A percentile compares a stretch with the other conserved stretches of the same genome.
These are phyloP conservation scores for Hyperoodon ampullatus DNA, from an alignment of 2,113 vertebrate genomes.

Conservation along the genomic window DNA sequence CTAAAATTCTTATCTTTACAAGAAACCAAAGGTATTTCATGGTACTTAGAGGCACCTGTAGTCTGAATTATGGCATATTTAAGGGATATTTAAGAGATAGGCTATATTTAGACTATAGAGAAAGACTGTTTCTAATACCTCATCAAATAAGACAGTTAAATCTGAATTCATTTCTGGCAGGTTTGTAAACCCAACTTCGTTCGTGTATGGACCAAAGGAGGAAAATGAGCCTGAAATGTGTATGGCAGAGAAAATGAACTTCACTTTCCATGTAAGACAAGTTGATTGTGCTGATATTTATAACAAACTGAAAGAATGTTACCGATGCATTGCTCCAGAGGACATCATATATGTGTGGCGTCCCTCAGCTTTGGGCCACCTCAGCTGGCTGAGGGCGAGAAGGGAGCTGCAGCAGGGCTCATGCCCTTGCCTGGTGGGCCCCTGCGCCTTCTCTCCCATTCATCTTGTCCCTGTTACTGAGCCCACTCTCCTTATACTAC, in stretches of 20 bases:
- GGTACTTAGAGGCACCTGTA: background rate
- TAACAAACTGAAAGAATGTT: background rate
- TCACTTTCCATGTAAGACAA: conserved; percentile 93
- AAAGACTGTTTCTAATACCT: background rate
- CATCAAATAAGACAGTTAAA: background rate
- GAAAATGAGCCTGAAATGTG: conserved; percentile 80
- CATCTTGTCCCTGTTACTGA: background rate
- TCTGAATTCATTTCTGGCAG: conserved; percentile 82
- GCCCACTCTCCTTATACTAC: background rate
- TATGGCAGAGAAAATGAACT: conserved; percentile 91
- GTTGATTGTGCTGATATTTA: background rate
- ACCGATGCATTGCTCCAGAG: background rate
- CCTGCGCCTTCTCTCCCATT: background rate
- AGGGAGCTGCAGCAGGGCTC: background rate
- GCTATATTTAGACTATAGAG: background rate
- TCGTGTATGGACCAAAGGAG: conserved; percentile 90
- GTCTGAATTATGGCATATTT: background rate
- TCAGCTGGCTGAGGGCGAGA: accelerated
- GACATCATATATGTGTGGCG: accelerated
- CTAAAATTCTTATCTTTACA: background rate
- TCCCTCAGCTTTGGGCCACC: background rate
- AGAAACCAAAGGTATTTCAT: background rate
- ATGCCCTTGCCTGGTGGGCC: background rate
- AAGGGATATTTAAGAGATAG: background rate
- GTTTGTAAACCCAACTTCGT: conserved; percentile 90